Conservation (phyloP, 2,888 invertebrate species). For the Autographa pulchrina region DNA sequence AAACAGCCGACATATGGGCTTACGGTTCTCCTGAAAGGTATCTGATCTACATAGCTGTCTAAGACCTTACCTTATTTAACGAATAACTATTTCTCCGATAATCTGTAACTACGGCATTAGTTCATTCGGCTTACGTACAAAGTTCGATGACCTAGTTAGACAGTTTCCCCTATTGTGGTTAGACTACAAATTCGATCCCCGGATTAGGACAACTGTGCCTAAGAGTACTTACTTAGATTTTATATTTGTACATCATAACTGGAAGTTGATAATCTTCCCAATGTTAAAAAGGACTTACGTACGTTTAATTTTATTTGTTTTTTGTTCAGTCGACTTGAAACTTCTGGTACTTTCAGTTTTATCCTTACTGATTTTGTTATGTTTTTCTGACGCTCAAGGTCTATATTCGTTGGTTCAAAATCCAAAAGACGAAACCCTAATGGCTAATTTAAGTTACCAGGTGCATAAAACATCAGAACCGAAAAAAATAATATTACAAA, state of each 20-base stretch:
- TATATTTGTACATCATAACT: background rate
- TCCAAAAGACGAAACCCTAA: too few species aligned
- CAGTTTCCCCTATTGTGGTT: background rate
- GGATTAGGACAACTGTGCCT: background rate
- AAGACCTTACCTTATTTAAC: background rate
- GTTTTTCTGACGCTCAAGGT: too few species aligned
- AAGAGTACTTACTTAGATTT: background rate
- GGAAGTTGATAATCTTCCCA: background rate
- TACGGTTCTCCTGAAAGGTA: too few species aligned
- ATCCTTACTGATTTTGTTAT: too few species aligned
- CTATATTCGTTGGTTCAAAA: too few species aligned
- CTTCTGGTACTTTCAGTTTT: too few species aligned
- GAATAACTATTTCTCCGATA: slow-evolving; percentile 5
- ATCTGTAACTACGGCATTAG: slow-evolving; percentile 1
- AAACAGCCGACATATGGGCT: too few species aligned
- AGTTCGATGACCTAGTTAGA: slow-evolving; percentile 12
- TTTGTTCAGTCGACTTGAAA: too few species aligned
- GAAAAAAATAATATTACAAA: background rate
- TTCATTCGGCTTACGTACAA: slow-evolving; percentile 6
- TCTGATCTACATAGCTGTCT: too few species aligned
- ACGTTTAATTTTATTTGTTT: too few species aligned
- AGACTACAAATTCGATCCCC: background rate
- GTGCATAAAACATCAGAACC: background rate
- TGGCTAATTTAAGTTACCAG: too few species aligned
- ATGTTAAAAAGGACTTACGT: too few species aligned